Evolutionary conservation across 2,113 vertebrate species (phyloP).

Genomic region (Forbesichthys agassizii): DNA sequence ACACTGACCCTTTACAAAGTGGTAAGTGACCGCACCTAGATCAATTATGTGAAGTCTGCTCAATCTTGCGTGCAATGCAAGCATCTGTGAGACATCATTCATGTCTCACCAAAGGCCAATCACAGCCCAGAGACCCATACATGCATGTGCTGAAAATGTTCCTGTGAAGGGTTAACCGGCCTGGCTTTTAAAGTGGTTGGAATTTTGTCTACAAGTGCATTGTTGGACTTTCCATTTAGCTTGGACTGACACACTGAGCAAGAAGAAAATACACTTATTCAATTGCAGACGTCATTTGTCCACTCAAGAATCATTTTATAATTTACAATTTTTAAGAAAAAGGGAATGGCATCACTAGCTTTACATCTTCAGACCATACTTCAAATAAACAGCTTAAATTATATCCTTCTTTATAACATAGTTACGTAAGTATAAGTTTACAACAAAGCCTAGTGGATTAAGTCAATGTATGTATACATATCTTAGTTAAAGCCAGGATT

Average conservation of each 20-base stretch:
- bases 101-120: slow-evolving; percentile 11
- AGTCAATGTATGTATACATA: neutral
- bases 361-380: no score
- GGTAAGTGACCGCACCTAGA: slow-evolving; percentile 38
- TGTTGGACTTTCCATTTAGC: neutral
- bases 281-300: no score
- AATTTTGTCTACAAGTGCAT: neutral
- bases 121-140: neutral
- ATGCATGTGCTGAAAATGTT: neutral
- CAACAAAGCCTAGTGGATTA: no score
- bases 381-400: no score
- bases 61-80: slow-evolving; percentile 36
- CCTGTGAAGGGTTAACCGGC: neutral
- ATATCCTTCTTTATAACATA: no score
- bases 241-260: no score
- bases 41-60: slow-evolving; percentile 30
- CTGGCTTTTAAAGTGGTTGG: neutral
- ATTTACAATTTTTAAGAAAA: no score
- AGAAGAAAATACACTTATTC: no score
- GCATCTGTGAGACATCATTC: slow-evolving; percentile 41
- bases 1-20: slow-evolving; percentile 5
- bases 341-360: no score
- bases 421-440: no score
- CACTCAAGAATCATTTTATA: no score
- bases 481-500: neutral